These are phyloP conservation scores for Avahi laniger DNA, from an alignment of 2,797 vertebrate genomes.

Conservation along the genomic window DNA sequence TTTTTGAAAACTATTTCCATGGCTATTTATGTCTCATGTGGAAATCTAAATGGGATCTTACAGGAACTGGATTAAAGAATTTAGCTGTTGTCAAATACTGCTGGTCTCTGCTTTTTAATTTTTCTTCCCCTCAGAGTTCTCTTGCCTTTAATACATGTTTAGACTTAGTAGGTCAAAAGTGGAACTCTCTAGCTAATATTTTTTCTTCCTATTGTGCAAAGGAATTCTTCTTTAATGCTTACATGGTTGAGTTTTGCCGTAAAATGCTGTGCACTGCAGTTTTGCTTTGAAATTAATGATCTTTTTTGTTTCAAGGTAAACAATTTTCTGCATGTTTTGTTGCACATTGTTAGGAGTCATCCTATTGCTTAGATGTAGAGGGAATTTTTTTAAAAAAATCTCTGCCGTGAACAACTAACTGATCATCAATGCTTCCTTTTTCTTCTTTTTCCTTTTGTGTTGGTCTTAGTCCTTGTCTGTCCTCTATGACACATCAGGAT, in stretches of 20 bases:
- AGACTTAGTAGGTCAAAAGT: slow-evolving; percentile 5
- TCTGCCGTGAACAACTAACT: slow-evolving; percentile 58
- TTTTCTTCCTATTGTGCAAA: slow-evolving; percentile 35
- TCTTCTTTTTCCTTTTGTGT: slow-evolving; percentile 50
- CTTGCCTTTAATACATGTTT: slow-evolving; percentile 51
- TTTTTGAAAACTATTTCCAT: slow-evolving; percentile 70
- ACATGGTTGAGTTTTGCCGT: slow-evolving; percentile 33
- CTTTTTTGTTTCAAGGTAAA: slow-evolving; percentile 69
- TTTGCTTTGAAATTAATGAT: slow-evolving; percentile 64
- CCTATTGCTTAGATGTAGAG: not conserved
- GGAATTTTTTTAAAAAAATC: not conserved
- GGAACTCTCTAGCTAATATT: slow-evolving; percentile 23
- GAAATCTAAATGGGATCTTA: slow-evolving; percentile 76
- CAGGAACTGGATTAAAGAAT: slow-evolving; percentile 72
- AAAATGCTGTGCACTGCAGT: slow-evolving; percentile 56
- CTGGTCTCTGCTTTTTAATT: slow-evolving; percentile 72
- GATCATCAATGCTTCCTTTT: slow-evolving; percentile 49
- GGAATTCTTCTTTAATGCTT: slow-evolving; percentile 55
- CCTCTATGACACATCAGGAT: slow-evolving; percentile 63
- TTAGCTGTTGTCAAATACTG: slow-evolving; percentile 75
- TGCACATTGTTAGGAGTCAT: slow-evolving; percentile 14
- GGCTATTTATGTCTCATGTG: slow-evolving; percentile 52
- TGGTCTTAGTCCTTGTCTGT: slow-evolving; percentile 44
- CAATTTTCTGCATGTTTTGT: slow-evolving; percentile 63
- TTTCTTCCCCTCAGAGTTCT: slow-evolving; percentile 41